Conservation (phyloP, 1,140 invertebrate genomes). For the Lepidurus packardi region DNA sequence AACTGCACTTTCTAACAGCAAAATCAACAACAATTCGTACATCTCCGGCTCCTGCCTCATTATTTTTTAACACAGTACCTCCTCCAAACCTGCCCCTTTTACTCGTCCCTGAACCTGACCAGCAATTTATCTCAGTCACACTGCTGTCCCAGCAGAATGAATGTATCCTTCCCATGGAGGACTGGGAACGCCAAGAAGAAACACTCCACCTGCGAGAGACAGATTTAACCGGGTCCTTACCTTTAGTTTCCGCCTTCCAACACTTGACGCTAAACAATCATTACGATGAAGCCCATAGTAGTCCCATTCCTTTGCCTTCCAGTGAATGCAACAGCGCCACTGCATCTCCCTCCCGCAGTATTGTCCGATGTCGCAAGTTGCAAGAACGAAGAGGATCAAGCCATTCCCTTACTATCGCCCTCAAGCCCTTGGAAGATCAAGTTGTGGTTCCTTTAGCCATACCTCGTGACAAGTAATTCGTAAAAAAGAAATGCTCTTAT, state of each 20-base stretch:
- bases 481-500: constrained; percentile 37
- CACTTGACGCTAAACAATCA: not conserved
- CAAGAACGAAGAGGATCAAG: constrained; percentile 64
- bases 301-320: not conserved
- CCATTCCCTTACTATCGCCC: constrained; percentile 70
- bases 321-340: constrained; percentile 17
- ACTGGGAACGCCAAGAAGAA: constrained; percentile 21
- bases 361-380: constrained; percentile 36
- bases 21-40: not conserved
- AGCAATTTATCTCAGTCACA: not conserved
- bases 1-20: not conserved
- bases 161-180: constrained; percentile 15
- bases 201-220: not conserved
- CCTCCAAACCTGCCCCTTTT: not conserved
- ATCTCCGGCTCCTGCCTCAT: not conserved
- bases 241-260: constrained; percentile 9
- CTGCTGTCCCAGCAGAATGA: constrained; percentile 15
- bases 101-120: not conserved
- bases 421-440: constrained; percentile 45
- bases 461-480: constrained; percentile 50
- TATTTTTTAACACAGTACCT: not conserved
- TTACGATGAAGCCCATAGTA: not conserved
- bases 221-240: not conserved
- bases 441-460: constrained; percentile 41
- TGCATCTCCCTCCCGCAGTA: not conserved